Conservation (phyloP, 1,140 invertebrate genomes). For the Nomia melanderi region DNA sequence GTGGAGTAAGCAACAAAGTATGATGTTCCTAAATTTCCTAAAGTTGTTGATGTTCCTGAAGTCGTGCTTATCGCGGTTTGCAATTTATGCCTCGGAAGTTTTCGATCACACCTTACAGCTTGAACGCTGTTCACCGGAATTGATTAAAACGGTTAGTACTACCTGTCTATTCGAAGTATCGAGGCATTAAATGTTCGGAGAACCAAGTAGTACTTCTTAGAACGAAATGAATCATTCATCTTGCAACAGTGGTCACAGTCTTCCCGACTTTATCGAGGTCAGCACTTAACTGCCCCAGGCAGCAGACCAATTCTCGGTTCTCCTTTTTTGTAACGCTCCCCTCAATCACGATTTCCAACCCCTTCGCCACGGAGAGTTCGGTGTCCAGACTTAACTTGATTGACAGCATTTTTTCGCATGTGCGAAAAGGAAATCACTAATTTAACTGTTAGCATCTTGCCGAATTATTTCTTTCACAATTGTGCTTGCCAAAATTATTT, state of each 20-base stretch:
- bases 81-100: too few species aligned
- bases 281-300: background rate
- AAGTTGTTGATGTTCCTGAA: too few species aligned
- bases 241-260: background rate
- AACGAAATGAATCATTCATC: conserved; percentile 13
- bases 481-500: too few species aligned
- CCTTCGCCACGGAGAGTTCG: background rate
- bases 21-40: too few species aligned
- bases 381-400: conserved; percentile 34
- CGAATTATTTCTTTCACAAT: too few species aligned
- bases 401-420: conserved; percentile 8
- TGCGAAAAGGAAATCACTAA: conserved; percentile 15
- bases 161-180: too few species aligned
- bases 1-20: too few species aligned
- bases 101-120: too few species aligned
- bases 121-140: background rate
- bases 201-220: background rate
- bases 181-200: too few species aligned
- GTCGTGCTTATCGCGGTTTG: too few species aligned
- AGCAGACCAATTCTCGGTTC: background rate
- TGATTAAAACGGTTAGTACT: background rate
- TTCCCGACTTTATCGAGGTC: conserved; percentile 30
- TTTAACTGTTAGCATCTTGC: too few species aligned
- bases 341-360: conserved; percentile 20
- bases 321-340: background rate